Base-by-base conservation (phyloP, 2,113 vertebrate genomes). In the Zosterops japonicus region DNA sequence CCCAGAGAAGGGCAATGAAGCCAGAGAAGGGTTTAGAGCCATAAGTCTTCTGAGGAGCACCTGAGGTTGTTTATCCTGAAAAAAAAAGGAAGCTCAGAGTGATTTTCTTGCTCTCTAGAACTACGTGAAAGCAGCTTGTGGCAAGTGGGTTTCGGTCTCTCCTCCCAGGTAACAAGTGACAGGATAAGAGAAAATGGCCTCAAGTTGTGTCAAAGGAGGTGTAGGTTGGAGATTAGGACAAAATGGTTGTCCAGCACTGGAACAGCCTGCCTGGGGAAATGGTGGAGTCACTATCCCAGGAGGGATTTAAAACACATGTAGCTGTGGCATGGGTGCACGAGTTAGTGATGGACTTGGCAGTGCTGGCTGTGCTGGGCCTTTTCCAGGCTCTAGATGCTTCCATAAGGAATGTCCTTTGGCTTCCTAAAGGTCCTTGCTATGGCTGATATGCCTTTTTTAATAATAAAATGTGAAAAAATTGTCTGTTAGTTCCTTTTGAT, bases 71-170 rank as follows among this genome's bases (percentile, higher is more conserved):
- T 70, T 49, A 70, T 10, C 25, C 25, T 36, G 49, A 22, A 17
- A 12, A 56, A 56, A 56, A 56, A 36, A 70, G 18, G 41, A 69
- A 15, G 18, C 27, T 70, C 15, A 20, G 33, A 12, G 42, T 23
- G 42, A 42, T 11, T 61, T 61, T 69, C 25, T 69, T 47, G 28
- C 56, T 42, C 12, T 56, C 31, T 56, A 63, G 8, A 50, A 6
- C 13, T 33, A 5, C 22, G 27, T 56, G 56, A 77, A 77, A 49
- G 19, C 12, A 16, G 22, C 13, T 35, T 44, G 12, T 50, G 27
- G 22, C 21, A 39, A 16, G 14, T n/a, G 24, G 25, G 11, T 1
- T 1, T 63, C 1, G 0, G 31, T 49, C 15, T 56, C 10, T 56
- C 27, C 31, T 63, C 22, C 12, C 6, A 24, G 35, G 31, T 28